Base-by-base conservation (phyloP, 92 coral and sea anemone genomes). In the Desmophyllum pertusum region DNA sequence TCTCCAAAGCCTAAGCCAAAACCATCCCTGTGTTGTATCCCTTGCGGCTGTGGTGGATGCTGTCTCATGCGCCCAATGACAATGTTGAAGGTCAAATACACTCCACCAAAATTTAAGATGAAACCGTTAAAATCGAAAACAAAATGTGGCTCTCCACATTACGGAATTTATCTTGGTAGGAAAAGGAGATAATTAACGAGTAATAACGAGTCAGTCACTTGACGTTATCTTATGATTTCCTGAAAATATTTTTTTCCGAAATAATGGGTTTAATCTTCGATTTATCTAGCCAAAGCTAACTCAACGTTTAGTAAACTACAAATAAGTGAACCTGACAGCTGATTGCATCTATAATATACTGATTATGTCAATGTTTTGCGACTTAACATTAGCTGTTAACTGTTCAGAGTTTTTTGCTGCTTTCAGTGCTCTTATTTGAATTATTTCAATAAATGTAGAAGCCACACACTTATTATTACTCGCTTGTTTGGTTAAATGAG, bases 41-140 rank as follows among this genome's bases (percentile, higher is more conserved):
- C 87, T 30, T 79, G 85, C 39, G 84, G 91, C 19, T 88, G 84
- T 59, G 81, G 88, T 36, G 85, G 85, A 35, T 87, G 93, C 53
- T 87, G 91, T 8, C 86, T 84, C 0, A 70, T 83, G 59, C 64
- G 75, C 15, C 93, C 88, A 45, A 64, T 79, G 75, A 86, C 61
- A 53, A 87, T 79, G 90, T 85, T 83, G 40, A 90, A 81, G 70
- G 86, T 93, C 38, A 93, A 93, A 67, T 89, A 92, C 66, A 89
- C 69, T 40, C 93, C 95, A 4, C 93, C 95, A 0, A 90, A 86
- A 68, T 92, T 83, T 72, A 88, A 92, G 50, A 78, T 92, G 81
- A 72, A 84, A 55, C 91, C 93, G 10, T 77, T 91, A 50, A 90
- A 87, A 35, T 79, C 94, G 18, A 87, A 83, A 61, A 69, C 89